Base-by-base conservation (phyloP, 1,140 invertebrate species). In the Procambarus virginalis region DNA sequence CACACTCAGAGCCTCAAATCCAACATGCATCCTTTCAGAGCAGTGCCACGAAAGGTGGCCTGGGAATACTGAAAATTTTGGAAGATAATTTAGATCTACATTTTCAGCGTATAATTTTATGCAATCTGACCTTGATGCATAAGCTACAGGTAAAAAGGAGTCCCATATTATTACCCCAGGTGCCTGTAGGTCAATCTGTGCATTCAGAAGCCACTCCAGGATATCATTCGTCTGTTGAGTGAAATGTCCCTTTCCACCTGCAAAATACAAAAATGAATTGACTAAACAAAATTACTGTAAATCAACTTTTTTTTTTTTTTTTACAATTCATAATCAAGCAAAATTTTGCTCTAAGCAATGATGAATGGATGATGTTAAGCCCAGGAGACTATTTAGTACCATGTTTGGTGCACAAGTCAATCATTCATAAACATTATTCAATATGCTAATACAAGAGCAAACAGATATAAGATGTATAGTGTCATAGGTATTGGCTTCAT, bases 131-230 rank as follows among this genome's bases (percentile, higher is more conserved):
- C 34, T 34, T 46, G 88, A 45, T 3, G 60, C 73, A 55, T 84
- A 51, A n/a, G 88, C 68, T 0, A 89, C n/a, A 4, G 88, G 88
- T 20, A 89, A 68, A 60, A 89, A 89, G 73, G 88, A 84, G 73
- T 89, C 88, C 88, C 88, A 89, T n/a, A 78, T 55, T 12, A 89
- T 58, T 2, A 89, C 75, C 6, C 76, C 58, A 17, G 75, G n/a
- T 6, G 88, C 75, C 46, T 77, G 58, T 9, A 89, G 75, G 22
- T 34, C 20, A 0, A 76, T 78, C 55, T 89, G 88, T 8, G 81
- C 88, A 64, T 89, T 84, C 0, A 83, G 75, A 3, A 84, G 51
- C 88, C 88, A 89, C 48, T 89, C 88, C 2, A 89, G 48, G 5
- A 89, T 70, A 34, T 9, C 60, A 73, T 84, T 89, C 3, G 51